These are phyloP conservation scores for Taurulus bubalis DNA, from an alignment of 2,113 vertebrate genomes.

Conservation along the genomic window DNA sequence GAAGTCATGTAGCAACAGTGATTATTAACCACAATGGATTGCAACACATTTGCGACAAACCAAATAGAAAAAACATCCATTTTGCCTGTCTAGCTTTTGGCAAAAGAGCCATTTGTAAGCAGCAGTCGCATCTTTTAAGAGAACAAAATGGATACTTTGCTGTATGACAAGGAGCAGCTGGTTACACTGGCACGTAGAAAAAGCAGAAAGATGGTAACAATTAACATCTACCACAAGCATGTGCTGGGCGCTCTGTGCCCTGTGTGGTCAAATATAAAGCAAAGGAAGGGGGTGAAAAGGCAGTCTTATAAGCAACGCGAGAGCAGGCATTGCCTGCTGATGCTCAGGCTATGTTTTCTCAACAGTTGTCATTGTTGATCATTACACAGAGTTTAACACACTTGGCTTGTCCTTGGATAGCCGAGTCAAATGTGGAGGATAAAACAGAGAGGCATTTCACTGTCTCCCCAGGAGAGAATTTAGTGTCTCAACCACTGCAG, in stretches of 20 bases:
- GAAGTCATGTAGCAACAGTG: constrained; percentile 7
- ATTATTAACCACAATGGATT: constrained; percentile 45
- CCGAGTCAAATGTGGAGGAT: constrained; percentile 6
- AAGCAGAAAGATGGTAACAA: constrained; percentile 51
- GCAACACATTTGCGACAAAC: constrained; percentile 9
- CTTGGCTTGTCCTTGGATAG: neutral
- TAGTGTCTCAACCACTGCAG: neutral
- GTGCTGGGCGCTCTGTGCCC: constrained; percentile 18
- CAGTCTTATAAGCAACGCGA: constrained; percentile 14
- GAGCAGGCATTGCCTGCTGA: neutral
- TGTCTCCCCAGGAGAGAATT: neutral
- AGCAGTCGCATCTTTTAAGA: neutral
- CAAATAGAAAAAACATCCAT: neutral
- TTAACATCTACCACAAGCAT: constrained; percentile 67
- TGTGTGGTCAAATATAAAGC: constrained; percentile 37
- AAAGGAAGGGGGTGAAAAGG: neutral
- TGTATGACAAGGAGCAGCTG: constrained; percentile 2
- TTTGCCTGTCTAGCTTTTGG: neutral
- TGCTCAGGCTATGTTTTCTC: constrained; percentile 4
- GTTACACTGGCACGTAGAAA: constrained; percentile 7
- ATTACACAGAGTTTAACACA: neutral
- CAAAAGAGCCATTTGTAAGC: neutral
- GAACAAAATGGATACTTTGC: neutral
- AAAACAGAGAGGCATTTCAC: neutral
- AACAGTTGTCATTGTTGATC: neutral